Evolutionary conservation across 2,797 vertebrate species (phyloP).

Genomic region (Hypotaenidia okinawae): DNA sequence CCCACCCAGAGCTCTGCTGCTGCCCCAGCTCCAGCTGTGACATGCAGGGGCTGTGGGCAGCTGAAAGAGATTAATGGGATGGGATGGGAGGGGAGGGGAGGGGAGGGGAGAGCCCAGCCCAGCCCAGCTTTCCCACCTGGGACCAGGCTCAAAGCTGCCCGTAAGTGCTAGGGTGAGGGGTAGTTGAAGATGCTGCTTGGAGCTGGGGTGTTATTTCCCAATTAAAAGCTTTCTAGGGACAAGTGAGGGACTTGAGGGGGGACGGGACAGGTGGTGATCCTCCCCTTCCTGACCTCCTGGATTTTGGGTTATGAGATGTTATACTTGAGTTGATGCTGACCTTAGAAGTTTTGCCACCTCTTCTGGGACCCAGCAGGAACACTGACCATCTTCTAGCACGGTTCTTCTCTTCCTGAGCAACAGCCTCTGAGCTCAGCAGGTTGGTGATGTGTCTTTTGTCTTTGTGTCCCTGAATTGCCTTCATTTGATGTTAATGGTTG

Average conservation of each 20-base stretch:
- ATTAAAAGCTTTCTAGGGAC: background rate
- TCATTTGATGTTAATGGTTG: background rate
- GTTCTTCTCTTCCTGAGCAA: background rate
- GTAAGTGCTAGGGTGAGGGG: fast-evolving
- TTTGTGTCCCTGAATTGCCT: background rate
- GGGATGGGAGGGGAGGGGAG: background rate
- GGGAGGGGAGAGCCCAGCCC: too few relatives aligned
- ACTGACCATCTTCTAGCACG: fast-evolving
- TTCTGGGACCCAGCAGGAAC: background rate
- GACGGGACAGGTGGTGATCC: fast-evolving
- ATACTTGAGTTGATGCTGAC: background rate
- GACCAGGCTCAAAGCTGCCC: too few relatives aligned
- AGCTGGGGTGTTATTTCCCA: fast-evolving
- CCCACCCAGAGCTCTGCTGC: fast-evolving
- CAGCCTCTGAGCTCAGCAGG: background rate
- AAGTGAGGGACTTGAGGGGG: fast-evolving
- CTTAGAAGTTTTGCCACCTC: background rate
- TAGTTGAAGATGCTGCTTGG: too few relatives aligned
- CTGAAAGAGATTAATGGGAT: fast-evolving
- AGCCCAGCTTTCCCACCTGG: background rate
- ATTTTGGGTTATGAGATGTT: background rate
- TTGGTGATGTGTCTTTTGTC: background rate
- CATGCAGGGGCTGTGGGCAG: fast-evolving
- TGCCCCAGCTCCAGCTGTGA: background rate
- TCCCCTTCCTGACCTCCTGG: fast-evolving